phyloP scores from a whole-genome alignment of 1,140 invertebrate genomes.

The Aplysia californica region DNA sequence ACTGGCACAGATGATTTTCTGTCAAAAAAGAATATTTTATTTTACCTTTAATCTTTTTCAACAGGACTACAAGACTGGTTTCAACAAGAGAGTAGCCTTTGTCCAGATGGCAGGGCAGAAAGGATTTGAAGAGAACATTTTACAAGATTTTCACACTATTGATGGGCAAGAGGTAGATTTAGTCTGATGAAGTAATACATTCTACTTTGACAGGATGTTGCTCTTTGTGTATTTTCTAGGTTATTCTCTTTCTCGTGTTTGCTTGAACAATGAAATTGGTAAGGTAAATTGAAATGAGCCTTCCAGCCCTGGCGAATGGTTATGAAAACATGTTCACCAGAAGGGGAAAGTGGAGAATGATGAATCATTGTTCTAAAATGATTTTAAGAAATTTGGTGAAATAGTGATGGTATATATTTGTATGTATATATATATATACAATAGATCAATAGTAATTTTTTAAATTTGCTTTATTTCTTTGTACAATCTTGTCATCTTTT shows the following conservation, averaged over 20 bases:
- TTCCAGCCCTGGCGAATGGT: neutral
- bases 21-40: neutral
- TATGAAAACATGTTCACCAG: neutral
- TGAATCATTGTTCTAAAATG: too few species aligned
- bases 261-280: neutral
- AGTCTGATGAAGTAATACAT: too few species aligned
- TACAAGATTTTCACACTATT: slow-evolving; percentile 6
- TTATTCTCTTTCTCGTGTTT: neutral
- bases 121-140: neutral
- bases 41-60: neutral
- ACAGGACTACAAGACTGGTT: neutral
- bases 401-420: too few species aligned
- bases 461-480: too few species aligned
- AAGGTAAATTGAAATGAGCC: neutral
- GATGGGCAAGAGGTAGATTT: slow-evolving; percentile 14
- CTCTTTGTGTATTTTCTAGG: neutral
- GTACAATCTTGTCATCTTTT: too few species aligned
- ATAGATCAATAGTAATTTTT: too few species aligned
- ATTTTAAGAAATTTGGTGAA: too few species aligned
- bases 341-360: too few species aligned
- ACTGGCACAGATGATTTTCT: neutral
- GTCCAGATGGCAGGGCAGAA: neutral
- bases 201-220: too few species aligned
- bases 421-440: too few species aligned
- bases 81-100: slow-evolving; percentile 14